A percentile compares a stretch with the other conserved stretches of the same genome.
Evolutionary conservation across 2,888 invertebrate species (phyloP).

Genomic region (Oligia fasciuncula): DNA sequence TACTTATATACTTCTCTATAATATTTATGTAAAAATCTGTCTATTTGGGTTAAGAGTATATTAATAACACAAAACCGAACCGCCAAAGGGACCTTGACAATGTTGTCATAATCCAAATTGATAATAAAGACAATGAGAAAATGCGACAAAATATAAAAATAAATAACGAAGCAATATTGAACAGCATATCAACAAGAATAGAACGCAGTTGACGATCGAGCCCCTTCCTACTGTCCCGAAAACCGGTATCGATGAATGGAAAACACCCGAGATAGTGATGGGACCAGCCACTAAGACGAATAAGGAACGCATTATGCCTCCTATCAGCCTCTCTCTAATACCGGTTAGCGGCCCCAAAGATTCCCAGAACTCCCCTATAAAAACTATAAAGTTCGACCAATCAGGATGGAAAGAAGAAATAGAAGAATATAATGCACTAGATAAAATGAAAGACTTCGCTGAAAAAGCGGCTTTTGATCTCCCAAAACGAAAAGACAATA

Average conservation of each 20-base stretch:
- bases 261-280: conserved; percentile 82
- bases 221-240: conserved; percentile 80
- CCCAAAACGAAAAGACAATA: conserved; percentile 80
- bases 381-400: conserved; percentile 80
- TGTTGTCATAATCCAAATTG: conserved; percentile 89
- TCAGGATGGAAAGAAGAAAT: conserved; percentile 80
- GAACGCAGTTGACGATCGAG: conserved; percentile 87
- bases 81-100: conserved; percentile 79
- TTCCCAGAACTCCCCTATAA: conserved; percentile 76
- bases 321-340: conserved; percentile 86
- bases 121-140: conserved; percentile 82
- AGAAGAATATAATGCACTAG: conserved; percentile 87
- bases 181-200: conserved; percentile 89
- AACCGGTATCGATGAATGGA: conserved; percentile 79
- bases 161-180: conserved; percentile 77
- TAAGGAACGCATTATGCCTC: conserved; percentile 85
- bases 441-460: conserved; percentile 89
- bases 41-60: conserved; percentile 70
- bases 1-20: conserved; percentile 74
- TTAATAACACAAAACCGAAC: conserved; percentile 62
- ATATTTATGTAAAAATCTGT: conserved; percentile 75
- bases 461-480: conserved; percentile 87
- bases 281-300: conserved; percentile 78
- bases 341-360: conserved; percentile 85
- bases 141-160: conserved; percentile 64